Evolutionary conservation across 2,888 invertebrate genomes (phyloP).

Genomic region (Hylaea fasciaria): DNA sequence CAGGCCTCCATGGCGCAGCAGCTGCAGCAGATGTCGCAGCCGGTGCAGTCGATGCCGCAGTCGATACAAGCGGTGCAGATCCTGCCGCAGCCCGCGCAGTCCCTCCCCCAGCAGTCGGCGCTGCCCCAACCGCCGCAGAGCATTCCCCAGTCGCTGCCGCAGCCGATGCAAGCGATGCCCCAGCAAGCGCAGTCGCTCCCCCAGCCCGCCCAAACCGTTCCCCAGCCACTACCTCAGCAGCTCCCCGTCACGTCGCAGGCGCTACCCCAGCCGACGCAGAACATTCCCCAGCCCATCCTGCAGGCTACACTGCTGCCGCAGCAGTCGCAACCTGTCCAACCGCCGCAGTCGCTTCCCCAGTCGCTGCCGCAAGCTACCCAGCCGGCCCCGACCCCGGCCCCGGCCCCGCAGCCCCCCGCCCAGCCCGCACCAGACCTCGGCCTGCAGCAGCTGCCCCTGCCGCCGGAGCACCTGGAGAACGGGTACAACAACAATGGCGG

Average conservation of each 20-base stretch:
- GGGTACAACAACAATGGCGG: constrained; percentile 60
- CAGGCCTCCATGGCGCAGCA: constrained; percentile 45
- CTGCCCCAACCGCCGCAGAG: constrained; percentile 35
- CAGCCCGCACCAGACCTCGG: constrained; percentile 52
- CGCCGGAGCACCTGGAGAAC: constrained; percentile 60
- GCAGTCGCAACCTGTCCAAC: constrained; percentile 27
- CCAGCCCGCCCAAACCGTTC: constrained; percentile 39
- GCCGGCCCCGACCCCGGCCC: constrained; percentile 5
- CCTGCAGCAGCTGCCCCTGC: constrained; percentile 66
- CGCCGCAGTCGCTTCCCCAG: constrained; percentile 39
- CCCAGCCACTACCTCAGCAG: constrained; percentile 32
- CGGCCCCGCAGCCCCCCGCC: constrained; percentile 18
- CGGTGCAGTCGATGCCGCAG: constrained; percentile 36
- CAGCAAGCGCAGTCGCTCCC: constrained; percentile 40
- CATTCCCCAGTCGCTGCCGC: constrained; percentile 27
- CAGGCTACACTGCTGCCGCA: constrained; percentile 42
- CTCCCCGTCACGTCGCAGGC: constrained; percentile 32
- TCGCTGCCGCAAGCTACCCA: constrained; percentile 34
- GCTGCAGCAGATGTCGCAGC: constrained; percentile 34
- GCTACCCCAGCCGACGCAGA: constrained; percentile 40
- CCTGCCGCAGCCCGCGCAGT: constrained; percentile 40
- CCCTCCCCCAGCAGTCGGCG: constrained; percentile 25
- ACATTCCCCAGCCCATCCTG: constrained; percentile 38
- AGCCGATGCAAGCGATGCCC: constrained; percentile 38
- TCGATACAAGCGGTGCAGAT: constrained; percentile 40